Percentiles rank a stretch among this genome's conserved stretches.
Conservation (phyloP, 2,797 vertebrate genomes). For the Sorex maritimensis region DNA sequence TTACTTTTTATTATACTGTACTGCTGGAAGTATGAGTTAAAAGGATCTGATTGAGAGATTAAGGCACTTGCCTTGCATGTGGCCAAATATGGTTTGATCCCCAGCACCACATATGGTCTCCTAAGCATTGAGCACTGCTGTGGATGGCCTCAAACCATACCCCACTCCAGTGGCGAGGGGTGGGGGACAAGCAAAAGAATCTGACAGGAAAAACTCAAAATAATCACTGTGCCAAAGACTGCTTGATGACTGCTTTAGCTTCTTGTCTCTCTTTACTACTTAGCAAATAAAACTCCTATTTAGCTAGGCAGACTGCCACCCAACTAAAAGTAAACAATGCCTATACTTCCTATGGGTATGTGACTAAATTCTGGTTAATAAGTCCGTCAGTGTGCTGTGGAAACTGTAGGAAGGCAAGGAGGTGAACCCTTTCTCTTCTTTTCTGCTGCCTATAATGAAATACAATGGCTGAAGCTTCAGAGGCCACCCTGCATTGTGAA, state of each 20-base stretch:
- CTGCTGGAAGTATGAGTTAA: conserved; percentile 25
- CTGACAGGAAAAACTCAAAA: conserved; percentile 1
- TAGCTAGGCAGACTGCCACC: neutral
- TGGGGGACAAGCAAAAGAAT: too few species aligned
- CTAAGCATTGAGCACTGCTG: too few species aligned
- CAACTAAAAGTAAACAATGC: conserved; percentile 22
- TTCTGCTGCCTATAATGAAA: neutral
- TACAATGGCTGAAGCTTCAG: neutral
- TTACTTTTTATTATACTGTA: neutral
- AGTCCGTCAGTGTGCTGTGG: neutral
- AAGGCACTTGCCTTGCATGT: too few species aligned
- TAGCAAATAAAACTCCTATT: conserved; percentile 38
- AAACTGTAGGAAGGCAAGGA: neutral
- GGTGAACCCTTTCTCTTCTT: neutral
- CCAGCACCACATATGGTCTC: too few species aligned
- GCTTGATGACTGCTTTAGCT: neutral
- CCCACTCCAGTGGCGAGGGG: too few species aligned
- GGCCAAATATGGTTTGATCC: too few species aligned
- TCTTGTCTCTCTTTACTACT: neutral
- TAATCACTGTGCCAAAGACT: neutral
- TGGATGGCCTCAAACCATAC: too few species aligned
- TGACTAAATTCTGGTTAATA: conserved; percentile 47
- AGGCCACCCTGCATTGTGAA: neutral
- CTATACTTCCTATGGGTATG: neutral
- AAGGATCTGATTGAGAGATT: neutral